Percentiles rank a stretch among this genome's conserved stretches.
Evolutionary conservation across 2,797 vertebrate species (phyloP).

Genomic region (Leptoclinus maculatus): DNA sequence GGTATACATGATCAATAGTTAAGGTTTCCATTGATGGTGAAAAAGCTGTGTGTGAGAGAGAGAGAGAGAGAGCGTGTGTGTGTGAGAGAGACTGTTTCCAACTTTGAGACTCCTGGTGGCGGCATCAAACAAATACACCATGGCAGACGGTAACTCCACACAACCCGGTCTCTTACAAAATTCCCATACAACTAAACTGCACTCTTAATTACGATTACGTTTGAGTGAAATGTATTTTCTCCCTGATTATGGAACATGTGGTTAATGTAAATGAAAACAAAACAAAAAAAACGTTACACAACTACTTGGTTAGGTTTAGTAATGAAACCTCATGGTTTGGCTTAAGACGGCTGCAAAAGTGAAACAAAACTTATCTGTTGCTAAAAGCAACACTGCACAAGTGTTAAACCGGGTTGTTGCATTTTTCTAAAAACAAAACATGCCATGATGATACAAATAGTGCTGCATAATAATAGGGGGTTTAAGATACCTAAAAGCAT

Average conservation of each 20-base stretch:
- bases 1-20: not conserved
- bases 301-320: not conserved
- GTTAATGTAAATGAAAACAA: not conserved
- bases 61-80: no score
- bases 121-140: not conserved
- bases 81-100: not conserved
- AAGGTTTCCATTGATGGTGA: not conserved
- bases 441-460: not conserved
- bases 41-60: no score
- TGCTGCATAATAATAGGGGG: not conserved
- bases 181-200: not conserved
- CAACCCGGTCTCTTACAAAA: not conserved
- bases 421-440: not conserved
- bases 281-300: not conserved
- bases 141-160: not conserved
- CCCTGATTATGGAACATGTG: not conserved
- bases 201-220: not conserved
- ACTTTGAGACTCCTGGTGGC: constrained; percentile 34
- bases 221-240: not conserved
- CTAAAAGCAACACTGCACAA: not conserved
- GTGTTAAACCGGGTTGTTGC: not conserved
- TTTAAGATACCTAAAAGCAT: not conserved
- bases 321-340: not conserved
- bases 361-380: not conserved
- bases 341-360: not conserved